These are phyloP conservation scores for Andrena dorsata DNA, from an alignment of 2,888 invertebrate genomes.

Conservation along the genomic window DNA sequence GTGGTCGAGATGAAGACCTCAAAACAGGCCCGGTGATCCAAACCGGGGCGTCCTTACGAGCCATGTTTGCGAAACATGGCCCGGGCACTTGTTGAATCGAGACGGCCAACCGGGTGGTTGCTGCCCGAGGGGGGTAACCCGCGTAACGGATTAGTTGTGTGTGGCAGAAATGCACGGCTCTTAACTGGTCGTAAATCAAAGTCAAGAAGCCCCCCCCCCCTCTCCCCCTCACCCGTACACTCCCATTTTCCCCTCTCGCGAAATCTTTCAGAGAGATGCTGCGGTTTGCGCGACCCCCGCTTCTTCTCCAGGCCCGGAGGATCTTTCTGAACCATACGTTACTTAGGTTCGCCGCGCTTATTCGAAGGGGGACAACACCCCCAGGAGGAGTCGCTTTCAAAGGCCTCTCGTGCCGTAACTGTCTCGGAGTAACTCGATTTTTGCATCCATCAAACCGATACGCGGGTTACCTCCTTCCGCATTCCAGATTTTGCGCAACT, in stretches of 20 bases:
- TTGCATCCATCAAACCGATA: background rate
- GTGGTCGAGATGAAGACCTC: slow-evolving; percentile 12
- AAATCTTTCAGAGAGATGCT: slow-evolving; percentile 50
- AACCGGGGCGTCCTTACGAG: slow-evolving; percentile 39
- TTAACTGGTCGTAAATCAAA: slow-evolving; percentile 82
- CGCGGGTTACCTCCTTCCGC: background rate
- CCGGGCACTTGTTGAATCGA: slow-evolving; percentile 80
- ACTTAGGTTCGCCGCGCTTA: background rate
- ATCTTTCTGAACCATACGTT: slow-evolving; percentile 26
- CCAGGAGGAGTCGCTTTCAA: background rate
- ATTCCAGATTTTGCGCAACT: background rate
- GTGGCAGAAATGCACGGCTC: slow-evolving; percentile 78
- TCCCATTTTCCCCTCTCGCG: slow-evolving; percentile 34
- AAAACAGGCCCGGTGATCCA: slow-evolving; percentile 13
- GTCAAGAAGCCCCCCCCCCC: slow-evolving; percentile 70
- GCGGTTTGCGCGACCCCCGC: slow-evolving; percentile 18
- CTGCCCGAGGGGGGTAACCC: slow-evolving; percentile 46
- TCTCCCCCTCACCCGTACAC: slow-evolving; percentile 30
- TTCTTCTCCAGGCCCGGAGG: background rate
- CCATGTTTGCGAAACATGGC: slow-evolving; percentile 67
- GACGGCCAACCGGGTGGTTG: slow-evolving; percentile 46
- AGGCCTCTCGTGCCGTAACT: background rate
- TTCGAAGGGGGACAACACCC: background rate
- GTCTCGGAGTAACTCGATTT: background rate
- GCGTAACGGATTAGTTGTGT: slow-evolving; percentile 78